Evolutionary conservation across 1,140 invertebrate genomes (phyloP), one percentile per base, ranked within the genome.

Genomic region (Euwallacea fornicatus): DNA sequence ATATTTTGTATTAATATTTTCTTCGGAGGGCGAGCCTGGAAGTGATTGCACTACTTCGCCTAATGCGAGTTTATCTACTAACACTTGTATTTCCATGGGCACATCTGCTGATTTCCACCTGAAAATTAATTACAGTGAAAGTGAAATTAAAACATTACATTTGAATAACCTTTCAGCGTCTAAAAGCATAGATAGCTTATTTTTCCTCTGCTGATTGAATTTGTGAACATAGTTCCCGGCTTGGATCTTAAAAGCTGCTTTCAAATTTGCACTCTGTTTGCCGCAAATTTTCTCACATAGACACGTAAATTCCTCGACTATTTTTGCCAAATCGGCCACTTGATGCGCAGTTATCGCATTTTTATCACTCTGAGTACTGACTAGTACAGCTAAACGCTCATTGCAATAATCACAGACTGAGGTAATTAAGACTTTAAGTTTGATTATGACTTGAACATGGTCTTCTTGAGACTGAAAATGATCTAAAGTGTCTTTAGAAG

Each of bases 91-190:
- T 80, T 96, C 93, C 69, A 84, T 81, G 0, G 94, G 91, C 54
- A 98, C 92, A 75, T 97, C 93, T n/a, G 94, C 93, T 76, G 92
- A 88, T 80, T 93, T 95, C 97, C 97, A 99, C 61, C 68, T 70
- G 53, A 50, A 13, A 11, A 50, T 50, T 50, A 50, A 50, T 50
- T 50, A 33, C 21, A 33, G 21, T 4, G 4, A 33, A 33, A 47
- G 6, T 47, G 2, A 47, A 47, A 47, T 47, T 47, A 47, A 47
- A 47, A 6, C 9, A 13, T 50, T 50, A 13, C 46, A 56, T 15
- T 13, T 4, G 8, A n/a, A 7, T 56, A 8, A 70, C 68, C 91
- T 85, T 83, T 99, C 97, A 74, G 88, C 89, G 78, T 98, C 96
- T 46, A 99, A 83, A 46, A 96, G 86, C 69, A 91, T 77, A 71